Evolutionary conservation across 2,797 vertebrate species (phyloP).

Genomic region (Sebastolobus alascanus): DNA sequence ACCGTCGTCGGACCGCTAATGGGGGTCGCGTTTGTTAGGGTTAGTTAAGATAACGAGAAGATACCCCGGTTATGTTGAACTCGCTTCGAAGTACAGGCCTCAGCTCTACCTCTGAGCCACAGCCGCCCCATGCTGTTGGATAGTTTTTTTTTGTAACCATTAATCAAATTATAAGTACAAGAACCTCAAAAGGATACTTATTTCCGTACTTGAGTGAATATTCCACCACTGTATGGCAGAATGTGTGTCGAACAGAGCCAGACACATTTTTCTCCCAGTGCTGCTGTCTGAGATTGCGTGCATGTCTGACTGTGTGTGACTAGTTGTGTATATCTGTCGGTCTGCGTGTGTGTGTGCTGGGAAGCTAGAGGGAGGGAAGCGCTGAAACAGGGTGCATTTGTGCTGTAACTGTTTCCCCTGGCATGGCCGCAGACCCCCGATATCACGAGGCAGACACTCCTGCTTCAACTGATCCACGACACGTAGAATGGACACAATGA

Average conservation of each 20-base stretch:
- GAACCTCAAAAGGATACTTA: not conserved
- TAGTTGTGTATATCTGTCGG: conserved; percentile 49
- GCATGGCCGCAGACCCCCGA: conserved; percentile 71
- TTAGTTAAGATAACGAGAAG: too few species aligned
- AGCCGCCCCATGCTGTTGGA: too few species aligned
- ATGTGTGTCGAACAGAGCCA: conserved; percentile 5
- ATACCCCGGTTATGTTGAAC: too few species aligned
- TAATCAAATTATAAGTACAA: conserved; percentile 1
- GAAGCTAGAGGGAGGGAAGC: conserved; percentile 46
- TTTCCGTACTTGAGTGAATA: conserved; percentile 6
- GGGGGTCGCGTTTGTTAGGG: too few species aligned
- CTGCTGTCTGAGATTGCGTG: conserved; percentile 33
- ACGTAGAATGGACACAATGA: conserved; percentile 69
- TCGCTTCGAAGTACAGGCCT: too few species aligned
- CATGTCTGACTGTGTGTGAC: conserved; percentile 49
- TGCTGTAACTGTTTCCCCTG: conserved; percentile 79
- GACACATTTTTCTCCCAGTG: conserved; percentile 2
- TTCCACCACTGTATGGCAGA: conserved; percentile 9
- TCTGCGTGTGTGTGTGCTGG: conserved; percentile 64
- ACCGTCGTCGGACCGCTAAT: too few species aligned
- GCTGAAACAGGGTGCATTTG: conserved; percentile 85
- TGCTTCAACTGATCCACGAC: conserved; percentile 50
- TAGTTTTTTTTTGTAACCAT: not conserved
- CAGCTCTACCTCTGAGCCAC: too few species aligned
- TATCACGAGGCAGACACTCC: conserved; percentile 76